Percentiles rank a stretch among this genome's conserved stretches.
Evolutionary conservation across 2,113 vertebrate genomes (phyloP).

Genomic region (Coturnix japonica): DNA sequence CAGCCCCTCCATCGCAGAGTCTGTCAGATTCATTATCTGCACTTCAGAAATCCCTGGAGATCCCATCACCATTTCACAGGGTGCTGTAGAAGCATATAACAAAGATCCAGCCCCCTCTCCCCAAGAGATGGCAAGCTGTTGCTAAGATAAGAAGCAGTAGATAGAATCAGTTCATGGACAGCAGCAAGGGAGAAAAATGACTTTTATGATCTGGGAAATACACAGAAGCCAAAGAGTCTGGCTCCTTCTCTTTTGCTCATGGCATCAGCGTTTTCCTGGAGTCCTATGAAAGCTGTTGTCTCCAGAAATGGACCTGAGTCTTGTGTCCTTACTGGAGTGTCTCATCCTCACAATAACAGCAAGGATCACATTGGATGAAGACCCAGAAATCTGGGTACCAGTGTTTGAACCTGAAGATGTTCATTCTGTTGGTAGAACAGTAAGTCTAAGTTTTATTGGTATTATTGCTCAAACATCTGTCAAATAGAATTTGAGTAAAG

Average conservation of each 20-base stretch:
- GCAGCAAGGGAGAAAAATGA: background rate
- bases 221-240: background rate
- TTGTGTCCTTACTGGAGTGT: background rate
- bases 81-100: background rate
- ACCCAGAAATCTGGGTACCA: background rate
- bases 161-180: background rate
- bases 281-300: background rate
- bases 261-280: background rate
- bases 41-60: conserved; percentile 43
- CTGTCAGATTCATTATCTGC: conserved; percentile 37
- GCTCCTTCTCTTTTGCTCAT: background rate
- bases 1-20: background rate
- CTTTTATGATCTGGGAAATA: background rate
- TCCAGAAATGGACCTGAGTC: background rate
- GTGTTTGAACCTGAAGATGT: background rate
- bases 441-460: background rate
- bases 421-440: background rate
- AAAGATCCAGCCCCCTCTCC: background rate
- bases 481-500: background rate
- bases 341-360: background rate
- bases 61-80: conserved; percentile 4
- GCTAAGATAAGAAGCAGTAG: background rate
- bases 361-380: background rate
- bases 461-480: conserved; percentile 26
- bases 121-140: background rate